A percentile compares a stretch with the other conserved stretches of the same genome.
These are phyloP conservation scores for Mormyrus hasselquistii DNA, from an alignment of 2,797 vertebrate genomes.

Conservation along the genomic window DNA sequence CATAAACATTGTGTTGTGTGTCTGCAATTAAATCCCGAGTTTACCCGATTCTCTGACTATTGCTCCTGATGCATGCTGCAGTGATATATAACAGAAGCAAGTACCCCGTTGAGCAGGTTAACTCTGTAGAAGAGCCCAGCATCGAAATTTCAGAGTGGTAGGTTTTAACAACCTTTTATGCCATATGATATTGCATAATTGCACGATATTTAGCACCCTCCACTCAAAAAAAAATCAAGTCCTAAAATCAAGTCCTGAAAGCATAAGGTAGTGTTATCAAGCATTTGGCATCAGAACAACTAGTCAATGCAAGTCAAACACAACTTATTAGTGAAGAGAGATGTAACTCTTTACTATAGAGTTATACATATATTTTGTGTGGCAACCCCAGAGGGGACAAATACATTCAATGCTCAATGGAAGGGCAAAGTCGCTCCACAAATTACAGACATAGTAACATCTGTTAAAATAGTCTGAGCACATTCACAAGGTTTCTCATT, in stretches of 20 bases:
- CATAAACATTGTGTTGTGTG: too few relatives aligned
- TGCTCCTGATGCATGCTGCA: too few relatives aligned
- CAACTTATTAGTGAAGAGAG: neutral
- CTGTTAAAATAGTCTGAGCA: neutral
- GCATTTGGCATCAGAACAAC: neutral
- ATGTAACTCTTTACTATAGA: neutral
- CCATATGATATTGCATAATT: neutral
- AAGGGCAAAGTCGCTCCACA: neutral
- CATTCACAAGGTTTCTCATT: neutral
- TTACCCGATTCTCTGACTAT: too few relatives aligned
- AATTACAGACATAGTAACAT: neutral
- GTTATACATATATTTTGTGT: neutral
- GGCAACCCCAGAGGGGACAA: neutral
- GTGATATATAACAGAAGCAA: neutral
- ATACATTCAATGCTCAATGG: neutral
- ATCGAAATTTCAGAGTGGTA: neutral
- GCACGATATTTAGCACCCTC: neutral
- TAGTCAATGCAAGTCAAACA: neutral
- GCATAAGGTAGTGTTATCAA: neutral
- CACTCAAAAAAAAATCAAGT: neutral
- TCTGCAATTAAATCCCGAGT: too few relatives aligned
- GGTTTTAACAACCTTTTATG: neutral
- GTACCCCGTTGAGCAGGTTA: neutral
- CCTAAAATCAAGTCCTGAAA: neutral
- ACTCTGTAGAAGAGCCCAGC: neutral